A percentile compares a stretch with the other conserved stretches of the same genome.
phyloP scores from a whole-genome alignment of 2,888 invertebrate genomes.

The Julus scandinavius region DNA sequence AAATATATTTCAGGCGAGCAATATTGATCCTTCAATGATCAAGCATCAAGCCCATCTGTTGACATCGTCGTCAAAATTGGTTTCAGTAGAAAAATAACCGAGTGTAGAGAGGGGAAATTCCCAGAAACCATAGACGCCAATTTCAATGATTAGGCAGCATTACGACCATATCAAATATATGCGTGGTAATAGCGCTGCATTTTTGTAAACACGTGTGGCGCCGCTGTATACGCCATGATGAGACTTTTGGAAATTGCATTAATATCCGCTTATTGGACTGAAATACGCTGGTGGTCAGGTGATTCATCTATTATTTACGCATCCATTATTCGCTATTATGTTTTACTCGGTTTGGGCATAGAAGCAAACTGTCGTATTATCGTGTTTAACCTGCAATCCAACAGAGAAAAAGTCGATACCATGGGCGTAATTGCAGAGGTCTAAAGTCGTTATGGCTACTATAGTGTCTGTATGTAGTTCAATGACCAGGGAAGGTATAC shows the following conservation, averaged over 20 bases:
- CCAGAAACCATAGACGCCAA: conserved; percentile 26
- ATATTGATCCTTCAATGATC: conserved; percentile 1
- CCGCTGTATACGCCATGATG: neutral
- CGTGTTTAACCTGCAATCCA: conserved; percentile 19
- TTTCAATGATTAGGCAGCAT: conserved; percentile 21
- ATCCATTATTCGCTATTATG: conserved; percentile 11
- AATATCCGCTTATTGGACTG: neutral
- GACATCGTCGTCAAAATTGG: conserved; percentile 19
- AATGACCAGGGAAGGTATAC: neutral
- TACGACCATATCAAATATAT: neutral
- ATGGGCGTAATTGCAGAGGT: conserved; percentile 11
- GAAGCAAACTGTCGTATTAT: neutral
- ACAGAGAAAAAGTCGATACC: neutral
- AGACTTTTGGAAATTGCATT: neutral
- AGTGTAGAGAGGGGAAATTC: neutral
- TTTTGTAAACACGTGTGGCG: conserved; percentile 5
- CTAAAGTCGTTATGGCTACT: neutral
- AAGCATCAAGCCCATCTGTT: neutral
- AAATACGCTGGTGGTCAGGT: neutral
- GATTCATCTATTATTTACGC: conserved; percentile 13
- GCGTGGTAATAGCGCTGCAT: neutral
- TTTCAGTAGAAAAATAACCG: neutral
- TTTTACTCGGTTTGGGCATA: neutral
- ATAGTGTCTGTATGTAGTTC: neutral
- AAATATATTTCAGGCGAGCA: conserved; percentile 2